Evolutionary conservation across 2,888 invertebrate genomes (phyloP).

Genomic region (Idaea straminata): DNA sequence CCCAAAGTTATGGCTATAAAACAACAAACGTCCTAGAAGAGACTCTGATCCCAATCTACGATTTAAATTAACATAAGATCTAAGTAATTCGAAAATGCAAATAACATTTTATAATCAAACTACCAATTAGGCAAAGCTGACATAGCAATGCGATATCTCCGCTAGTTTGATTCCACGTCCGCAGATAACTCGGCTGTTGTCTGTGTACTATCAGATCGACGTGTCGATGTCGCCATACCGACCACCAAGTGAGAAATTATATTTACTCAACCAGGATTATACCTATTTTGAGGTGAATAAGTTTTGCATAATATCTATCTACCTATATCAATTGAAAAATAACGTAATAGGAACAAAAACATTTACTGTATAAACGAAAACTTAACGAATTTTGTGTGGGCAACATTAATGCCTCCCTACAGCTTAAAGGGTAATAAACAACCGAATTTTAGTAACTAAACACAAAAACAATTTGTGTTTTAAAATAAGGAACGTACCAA

Average conservation of each 20-base stretch:
- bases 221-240: conserved; percentile 60
- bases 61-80: background rate
- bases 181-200: conserved; percentile 69
- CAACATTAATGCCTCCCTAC: conserved; percentile 46
- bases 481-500: conserved; percentile 65
- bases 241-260: conserved; percentile 63
- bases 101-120: conserved; percentile 45
- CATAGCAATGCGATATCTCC: conserved; percentile 72
- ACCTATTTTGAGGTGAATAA: background rate
- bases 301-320: background rate
- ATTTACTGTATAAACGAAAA: conserved; percentile 15
- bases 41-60: background rate
- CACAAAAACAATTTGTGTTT: conserved; percentile 62
- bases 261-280: conserved; percentile 7
- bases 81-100: conserved; percentile 10
- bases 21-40: too few relatives aligned
- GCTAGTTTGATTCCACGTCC: conserved; percentile 70
- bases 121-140: conserved; percentile 70
- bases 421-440: conserved; percentile 55
- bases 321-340: conserved; percentile 3
- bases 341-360: conserved; percentile 2
- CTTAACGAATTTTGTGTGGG: conserved; percentile 27
- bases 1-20: too few relatives aligned
- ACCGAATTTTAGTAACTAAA: conserved; percentile 55
- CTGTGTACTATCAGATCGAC: conserved; percentile 71